phyloP scores from a whole-genome alignment of 2,113 vertebrate genomes.

The Tyrannus savana region DNA sequence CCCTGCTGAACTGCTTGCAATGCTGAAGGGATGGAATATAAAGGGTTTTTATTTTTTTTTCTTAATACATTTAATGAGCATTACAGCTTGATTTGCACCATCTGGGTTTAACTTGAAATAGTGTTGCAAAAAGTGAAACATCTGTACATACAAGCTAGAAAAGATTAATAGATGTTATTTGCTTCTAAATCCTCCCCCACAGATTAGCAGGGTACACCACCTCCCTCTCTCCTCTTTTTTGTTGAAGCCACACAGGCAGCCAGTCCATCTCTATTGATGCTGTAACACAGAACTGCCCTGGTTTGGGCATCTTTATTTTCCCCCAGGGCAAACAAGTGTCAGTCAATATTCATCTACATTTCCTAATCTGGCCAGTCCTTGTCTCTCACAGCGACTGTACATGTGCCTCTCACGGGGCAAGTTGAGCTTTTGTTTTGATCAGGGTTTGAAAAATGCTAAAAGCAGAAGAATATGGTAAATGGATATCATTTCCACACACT shows the following conservation, averaged over 20 bases:
- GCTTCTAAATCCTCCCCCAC: background rate
- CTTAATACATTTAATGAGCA: background rate
- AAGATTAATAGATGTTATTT: background rate
- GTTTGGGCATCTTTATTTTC: background rate
- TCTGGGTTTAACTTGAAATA: background rate
- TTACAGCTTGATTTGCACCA: background rate
- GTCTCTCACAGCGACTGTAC: background rate
- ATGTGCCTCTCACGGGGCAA: background rate
- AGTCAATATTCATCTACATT: background rate
- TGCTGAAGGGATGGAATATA: background rate
- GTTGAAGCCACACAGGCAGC: background rate
- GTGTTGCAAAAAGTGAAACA: conserved; percentile 1
- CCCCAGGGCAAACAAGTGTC: background rate
- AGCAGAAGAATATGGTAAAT: background rate
- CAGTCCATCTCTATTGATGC: background rate
- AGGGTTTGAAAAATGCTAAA: background rate
- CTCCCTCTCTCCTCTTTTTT: background rate
- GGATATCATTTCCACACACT: background rate
- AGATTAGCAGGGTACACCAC: background rate
- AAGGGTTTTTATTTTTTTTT: background rate
- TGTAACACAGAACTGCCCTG: background rate
- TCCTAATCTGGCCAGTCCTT: background rate
- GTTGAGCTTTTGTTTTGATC: background rate
- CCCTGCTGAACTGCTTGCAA: background rate
- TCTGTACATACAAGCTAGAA: background rate